phyloP scores from a whole-genome alignment of 2,113 vertebrate genomes.

The Callipepla squamata region DNA sequence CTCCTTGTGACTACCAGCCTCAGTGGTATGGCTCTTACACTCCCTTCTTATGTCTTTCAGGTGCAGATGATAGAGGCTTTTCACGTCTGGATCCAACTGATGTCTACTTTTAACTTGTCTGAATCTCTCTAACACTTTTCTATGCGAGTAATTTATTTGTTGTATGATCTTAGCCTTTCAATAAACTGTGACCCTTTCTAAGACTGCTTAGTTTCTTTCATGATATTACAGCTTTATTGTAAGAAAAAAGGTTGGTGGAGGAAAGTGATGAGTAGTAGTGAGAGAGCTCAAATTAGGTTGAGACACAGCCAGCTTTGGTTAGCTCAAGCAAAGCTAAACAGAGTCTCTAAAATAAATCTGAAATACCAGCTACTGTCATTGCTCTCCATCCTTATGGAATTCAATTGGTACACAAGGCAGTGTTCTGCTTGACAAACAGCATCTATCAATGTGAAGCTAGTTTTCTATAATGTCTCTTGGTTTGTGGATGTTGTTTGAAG shows the following conservation, averaged over 20 bases:
- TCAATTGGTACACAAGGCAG: neutral
- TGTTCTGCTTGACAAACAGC: neutral
- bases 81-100: neutral
- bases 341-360: neutral
- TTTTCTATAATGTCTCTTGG: neutral
- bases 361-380: neutral
- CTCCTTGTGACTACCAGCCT: neutral
- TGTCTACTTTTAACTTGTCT: neutral
- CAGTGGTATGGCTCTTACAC: neutral
- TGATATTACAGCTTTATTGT: neutral
- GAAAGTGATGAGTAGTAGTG: neutral
- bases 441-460: neutral
- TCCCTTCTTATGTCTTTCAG: conserved; percentile 31
- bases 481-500: neutral
- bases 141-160: conserved; percentile 23
- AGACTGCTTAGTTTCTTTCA: neutral
- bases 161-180: neutral
- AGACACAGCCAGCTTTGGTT: neutral
- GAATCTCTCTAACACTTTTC: neutral
- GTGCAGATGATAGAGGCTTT: conserved; percentile 29
- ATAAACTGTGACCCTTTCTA: neutral
- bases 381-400: neutral
- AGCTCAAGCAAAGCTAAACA: neutral
- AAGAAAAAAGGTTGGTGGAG: neutral
- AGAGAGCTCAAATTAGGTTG: neutral